Base-by-base conservation (phyloP, 2,113 vertebrate species). In the Nesogale talazaci region DNA sequence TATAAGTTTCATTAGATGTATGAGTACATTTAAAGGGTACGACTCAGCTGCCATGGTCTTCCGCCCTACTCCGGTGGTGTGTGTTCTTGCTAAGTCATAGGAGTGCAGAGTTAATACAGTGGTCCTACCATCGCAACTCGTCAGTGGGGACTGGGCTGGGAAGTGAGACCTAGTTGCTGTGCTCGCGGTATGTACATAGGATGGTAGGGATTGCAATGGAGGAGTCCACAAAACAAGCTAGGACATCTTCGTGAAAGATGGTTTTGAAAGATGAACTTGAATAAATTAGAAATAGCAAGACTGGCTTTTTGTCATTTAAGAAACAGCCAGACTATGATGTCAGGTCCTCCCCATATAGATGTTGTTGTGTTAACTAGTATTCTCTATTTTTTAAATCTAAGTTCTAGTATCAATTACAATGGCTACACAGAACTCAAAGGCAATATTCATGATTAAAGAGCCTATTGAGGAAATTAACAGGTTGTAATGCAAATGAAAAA, bases 251-350 rank as follows among this genome's bases (percentile, higher is more conserved):
- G 5, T 61, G 59, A 61, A 23, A 61, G 59, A 61, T 19, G 59
- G 19, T 61, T 86, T 74, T 93, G 63, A 93, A 95, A n/a, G 46
- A 27, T 31, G 76, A 63, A 79, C 46, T 65, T 34, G 70, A 77
- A 36, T 76, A 70, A 57, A 86, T 19, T 89, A n/a, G 77, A 89
- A 90, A 25, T 90, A 61, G 61, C 29, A 72, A 72, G 65, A 31
- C 75, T 91, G 46, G 16, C 36, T 82, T 94, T 70, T 59, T 86
- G 57, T 88, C 65, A 65, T 46, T 91, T 93, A 63, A 89, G 11
- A 31, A 74, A 65, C 27, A 88, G 46, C 75, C 74, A 67, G 88
- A 92, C 38, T 29, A 34, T 86, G 6, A 89, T 36, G 29, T 87
- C n/a, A 17, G 23, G 52, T 63, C 63, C 56, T 91, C 25, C 29